Evolutionary conservation across 2,797 vertebrate genomes (phyloP).

Genomic region (Heliangelus exortis): DNA sequence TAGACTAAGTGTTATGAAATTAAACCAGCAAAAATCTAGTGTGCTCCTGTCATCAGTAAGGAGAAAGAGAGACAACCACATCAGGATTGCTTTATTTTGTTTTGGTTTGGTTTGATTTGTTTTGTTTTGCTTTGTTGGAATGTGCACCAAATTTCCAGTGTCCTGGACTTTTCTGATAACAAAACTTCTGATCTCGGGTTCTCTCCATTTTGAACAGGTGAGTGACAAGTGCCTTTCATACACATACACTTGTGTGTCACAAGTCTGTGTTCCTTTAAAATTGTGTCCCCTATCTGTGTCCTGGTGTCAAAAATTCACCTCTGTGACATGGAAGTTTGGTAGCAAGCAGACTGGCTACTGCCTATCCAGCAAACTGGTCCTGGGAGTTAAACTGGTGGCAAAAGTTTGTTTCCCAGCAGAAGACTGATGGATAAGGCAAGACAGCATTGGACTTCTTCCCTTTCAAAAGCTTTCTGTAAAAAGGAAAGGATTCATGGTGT

Average conservation of each 20-base stretch:
- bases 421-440: not conserved
- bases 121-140: not conserved
- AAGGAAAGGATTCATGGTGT: not conserved
- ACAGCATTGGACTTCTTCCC: not conserved
- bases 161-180: not conserved
- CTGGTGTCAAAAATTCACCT: not conserved
- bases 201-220: not conserved
- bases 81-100: not conserved
- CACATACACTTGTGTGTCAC: not conserved
- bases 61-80: not conserved
- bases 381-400: not conserved
- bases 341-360: not conserved
- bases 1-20: not conserved
- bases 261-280: not conserved
- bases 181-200: not conserved
- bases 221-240: not conserved
- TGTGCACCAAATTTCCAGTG: not conserved
- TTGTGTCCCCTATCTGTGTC: not conserved
- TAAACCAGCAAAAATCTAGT: not conserved
- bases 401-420: not conserved
- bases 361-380: not conserved
- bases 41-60: not conserved
- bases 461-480: not conserved
- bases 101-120: not conserved
- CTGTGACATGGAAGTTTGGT: not conserved